phyloP scores from a whole-genome alignment of 2,797 vertebrate species.

The Gallinago stenura region DNA sequence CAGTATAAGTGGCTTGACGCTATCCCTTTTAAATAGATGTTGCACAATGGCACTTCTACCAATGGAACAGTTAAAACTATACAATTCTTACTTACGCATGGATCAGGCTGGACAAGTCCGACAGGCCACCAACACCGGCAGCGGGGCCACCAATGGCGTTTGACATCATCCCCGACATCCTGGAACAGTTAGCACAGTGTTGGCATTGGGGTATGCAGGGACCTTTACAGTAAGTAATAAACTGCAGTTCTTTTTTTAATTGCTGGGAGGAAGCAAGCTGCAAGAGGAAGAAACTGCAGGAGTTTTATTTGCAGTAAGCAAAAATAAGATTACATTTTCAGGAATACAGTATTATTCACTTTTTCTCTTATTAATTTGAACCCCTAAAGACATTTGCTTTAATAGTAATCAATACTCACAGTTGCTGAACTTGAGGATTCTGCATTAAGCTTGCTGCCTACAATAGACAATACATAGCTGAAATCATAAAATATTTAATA shows the following conservation, averaged over 20 bases:
- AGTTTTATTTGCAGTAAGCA: neutral
- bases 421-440: constrained; percentile 96
- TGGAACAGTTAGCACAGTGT: constrained; percentile 69
- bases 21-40: neutral
- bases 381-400: neutral
- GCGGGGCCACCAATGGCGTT: constrained; percentile 93
- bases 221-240: neutral
- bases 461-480: constrained; percentile 56
- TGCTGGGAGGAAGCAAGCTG: neutral
- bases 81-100: constrained; percentile 89
- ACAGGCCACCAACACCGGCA: constrained; percentile 93
- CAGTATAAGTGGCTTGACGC: neutral
- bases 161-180: constrained; percentile 99
- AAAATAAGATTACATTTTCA: neutral
- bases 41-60: neutral
- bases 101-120: constrained; percentile 95
- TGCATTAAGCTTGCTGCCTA: constrained; percentile 98
- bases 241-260: neutral
- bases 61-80: neutral
- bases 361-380: neutral
- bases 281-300: neutral
- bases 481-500: constrained; percentile 29
- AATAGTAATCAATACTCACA: constrained; percentile 84
- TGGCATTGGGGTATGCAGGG: neutral
- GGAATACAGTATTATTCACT: neutral